These are phyloP conservation scores for Chlorodrepanis virens DNA, from an alignment of 2,113 vertebrate genomes.

Conservation along the genomic window DNA sequence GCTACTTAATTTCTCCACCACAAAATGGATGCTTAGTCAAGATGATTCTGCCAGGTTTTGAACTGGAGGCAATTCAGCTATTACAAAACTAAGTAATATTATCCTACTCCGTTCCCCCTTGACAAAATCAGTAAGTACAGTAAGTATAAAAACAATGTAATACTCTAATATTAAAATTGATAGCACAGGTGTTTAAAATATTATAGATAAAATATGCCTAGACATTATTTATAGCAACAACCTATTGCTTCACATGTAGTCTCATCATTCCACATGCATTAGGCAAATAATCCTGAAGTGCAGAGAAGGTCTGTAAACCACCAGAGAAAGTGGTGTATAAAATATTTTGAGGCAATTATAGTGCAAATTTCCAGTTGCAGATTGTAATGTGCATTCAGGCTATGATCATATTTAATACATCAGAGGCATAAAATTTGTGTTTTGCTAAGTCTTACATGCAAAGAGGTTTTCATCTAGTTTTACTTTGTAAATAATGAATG, in stretches of 20 bases:
- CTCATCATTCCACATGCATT: background rate
- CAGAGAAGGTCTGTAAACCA: background rate
- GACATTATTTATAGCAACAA: background rate
- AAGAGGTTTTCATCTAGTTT: background rate
- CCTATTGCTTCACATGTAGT: background rate
- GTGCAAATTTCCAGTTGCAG: background rate
- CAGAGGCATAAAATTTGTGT: background rate
- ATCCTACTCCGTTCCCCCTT: background rate
- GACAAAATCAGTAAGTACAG: background rate
- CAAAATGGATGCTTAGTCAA: background rate
- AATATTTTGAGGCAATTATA: background rate
- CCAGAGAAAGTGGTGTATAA: background rate
- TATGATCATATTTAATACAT: constrained; percentile 15
- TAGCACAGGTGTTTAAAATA: background rate
- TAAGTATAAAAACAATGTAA: background rate
- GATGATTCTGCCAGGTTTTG: background rate
- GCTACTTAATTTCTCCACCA: background rate
- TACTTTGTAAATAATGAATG: background rate
- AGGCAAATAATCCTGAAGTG: background rate
- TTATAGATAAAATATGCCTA: background rate
- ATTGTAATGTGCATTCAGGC: background rate
- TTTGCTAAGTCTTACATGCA: background rate
- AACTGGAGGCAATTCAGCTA: background rate
- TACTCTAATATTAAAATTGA: background rate
- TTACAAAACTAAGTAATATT: background rate